These are phyloP conservation scores for Bombus affinis DNA, from an alignment of 1,140 invertebrate genomes.

Conservation along the genomic window DNA sequence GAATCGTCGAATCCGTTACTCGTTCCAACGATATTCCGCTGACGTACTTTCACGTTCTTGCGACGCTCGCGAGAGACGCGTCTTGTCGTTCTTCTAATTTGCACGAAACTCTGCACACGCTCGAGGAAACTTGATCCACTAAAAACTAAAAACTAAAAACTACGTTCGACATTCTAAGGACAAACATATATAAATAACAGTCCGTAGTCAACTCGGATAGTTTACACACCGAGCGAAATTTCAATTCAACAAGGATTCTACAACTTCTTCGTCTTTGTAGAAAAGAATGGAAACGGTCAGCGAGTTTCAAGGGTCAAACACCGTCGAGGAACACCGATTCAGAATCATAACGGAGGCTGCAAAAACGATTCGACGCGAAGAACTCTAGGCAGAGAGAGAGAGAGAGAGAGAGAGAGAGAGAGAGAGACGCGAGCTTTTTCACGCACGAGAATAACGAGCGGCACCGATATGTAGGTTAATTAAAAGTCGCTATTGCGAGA, in stretches of 20 bases:
- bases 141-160: no score
- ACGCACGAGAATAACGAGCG: conserved; percentile 40
- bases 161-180: no score
- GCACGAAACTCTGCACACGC: background rate
- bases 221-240: no score
- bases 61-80: background rate
- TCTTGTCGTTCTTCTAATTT: background rate
- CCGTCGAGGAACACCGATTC: background rate
- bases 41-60: background rate
- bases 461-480: conserved; percentile 52
- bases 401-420: background rate
- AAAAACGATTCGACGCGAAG: background rate
- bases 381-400: background rate
- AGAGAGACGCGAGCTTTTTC: conserved; percentile 19
- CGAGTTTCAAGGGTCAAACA: background rate
- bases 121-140: background rate
- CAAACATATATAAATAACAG: no score
- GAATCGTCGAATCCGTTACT: background rate
- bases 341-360: background rate
- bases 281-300: background rate
- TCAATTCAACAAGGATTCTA: no score
- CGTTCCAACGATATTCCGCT: background rate
- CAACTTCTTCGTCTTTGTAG: no score
- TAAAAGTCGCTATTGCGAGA: conserved; percentile 5
- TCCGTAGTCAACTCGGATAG: no score